Evolutionary conservation across 2,888 invertebrate species (phyloP), one percentile per base, ranked within the genome.

Genomic region (Parochlus steinenii): DNA sequence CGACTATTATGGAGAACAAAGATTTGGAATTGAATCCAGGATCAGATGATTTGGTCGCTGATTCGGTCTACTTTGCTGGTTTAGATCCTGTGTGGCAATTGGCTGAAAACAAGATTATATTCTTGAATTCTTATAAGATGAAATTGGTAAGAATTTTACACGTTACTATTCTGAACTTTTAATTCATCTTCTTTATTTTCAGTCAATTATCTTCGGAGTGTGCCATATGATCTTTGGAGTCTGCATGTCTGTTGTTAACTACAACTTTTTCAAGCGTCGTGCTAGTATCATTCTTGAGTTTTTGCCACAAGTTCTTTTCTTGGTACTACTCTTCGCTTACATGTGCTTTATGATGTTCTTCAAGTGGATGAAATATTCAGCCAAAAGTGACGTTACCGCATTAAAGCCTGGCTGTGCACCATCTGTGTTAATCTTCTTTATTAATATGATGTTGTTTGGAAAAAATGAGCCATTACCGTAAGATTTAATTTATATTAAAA

Each of bases 121-220:
- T 92, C 62, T 61, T 85, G 42, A 95, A 95, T 62, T 86, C 90
- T 0, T 87, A 80, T 65, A 95, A 95, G 64, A 95, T 93, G 93
- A 86, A 89, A 54, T 62, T 92, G n/a, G n/a, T n/a, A n/a, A n/a
- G n/a, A n/a, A n/a, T n/a, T n/a, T n/a, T n/a, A n/a, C n/a, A n/a
- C n/a, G n/a, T n/a, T n/a, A n/a, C n/a, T n/a, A n/a, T n/a, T n/a
- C n/a, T n/a, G n/a, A n/a, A n/a, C n/a, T n/a, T n/a, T n/a, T n/a
- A n/a, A n/a, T n/a, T n/a, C n/a, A n/a, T n/a, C n/a, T n/a, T n/a
- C n/a, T n/a, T n/a, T n/a, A n/a, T n/a, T n/a, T n/a, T n/a, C n/a
- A n/a, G 42, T 92, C 93, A 30, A 86, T 95, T 37, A 83, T 93
- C 37, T 73, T 95, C 47, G 93, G 93, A 23, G 85, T 95, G 2